Evolutionary conservation across 2,113 vertebrate species (phyloP).

Genomic region (Echinops telfairi): DNA sequence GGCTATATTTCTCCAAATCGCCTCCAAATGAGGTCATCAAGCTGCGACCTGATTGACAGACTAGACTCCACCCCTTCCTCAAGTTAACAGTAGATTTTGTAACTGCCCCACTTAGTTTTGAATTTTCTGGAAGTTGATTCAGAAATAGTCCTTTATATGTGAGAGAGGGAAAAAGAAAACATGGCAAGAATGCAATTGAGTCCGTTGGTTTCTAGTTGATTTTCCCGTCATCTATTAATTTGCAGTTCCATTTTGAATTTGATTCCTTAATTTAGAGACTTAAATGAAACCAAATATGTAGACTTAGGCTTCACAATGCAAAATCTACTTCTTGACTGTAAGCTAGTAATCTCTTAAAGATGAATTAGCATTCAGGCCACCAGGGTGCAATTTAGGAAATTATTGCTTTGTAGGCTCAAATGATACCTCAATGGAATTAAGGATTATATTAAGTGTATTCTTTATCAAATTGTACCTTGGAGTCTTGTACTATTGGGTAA

Average conservation of each 20-base stretch:
- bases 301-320: slow-evolving; percentile 55
- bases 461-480: slow-evolving; percentile 63
- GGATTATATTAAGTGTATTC: slow-evolving; percentile 49
- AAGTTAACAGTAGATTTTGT: too few relatives aligned
- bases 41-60: too few relatives aligned
- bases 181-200: neutral
- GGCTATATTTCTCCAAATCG: too few relatives aligned
- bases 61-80: too few relatives aligned
- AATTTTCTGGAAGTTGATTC: neutral
- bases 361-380: slow-evolving; percentile 71
- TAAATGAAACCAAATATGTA: slow-evolving; percentile 55
- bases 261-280: slow-evolving; percentile 67
- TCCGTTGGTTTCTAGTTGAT: neutral
- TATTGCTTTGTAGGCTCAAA: slow-evolving; percentile 58
- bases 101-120: too few relatives aligned
- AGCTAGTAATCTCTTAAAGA: slow-evolving; percentile 63
- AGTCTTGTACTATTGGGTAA: slow-evolving; percentile 7
- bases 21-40: too few relatives aligned
- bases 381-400: slow-evolving; percentile 72
- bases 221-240: slow-evolving; percentile 41
- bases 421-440: slow-evolving; percentile 46
- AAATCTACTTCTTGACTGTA: slow-evolving; percentile 63
- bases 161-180: neutral
- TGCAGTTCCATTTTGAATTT: slow-evolving; percentile 57
- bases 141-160: slow-evolving; percentile 29